phyloP scores from a whole-genome alignment of 2,888 invertebrate genomes.

The Cataglyphis livida region DNA sequence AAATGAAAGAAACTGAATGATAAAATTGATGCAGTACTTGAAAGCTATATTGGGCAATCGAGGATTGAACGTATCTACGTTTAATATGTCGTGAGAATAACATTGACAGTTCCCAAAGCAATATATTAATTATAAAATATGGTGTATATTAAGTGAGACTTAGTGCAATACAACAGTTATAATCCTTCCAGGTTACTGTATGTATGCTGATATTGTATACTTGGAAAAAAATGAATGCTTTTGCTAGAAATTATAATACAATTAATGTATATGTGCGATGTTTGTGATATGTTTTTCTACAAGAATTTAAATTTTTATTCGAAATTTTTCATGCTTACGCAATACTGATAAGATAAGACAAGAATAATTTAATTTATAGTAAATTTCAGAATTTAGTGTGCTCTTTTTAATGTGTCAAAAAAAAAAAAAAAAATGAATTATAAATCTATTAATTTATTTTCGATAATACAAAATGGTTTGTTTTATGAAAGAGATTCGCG shows the following conservation, averaged over 20 bases:
- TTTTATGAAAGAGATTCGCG: not conserved
- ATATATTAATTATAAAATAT: constrained; percentile 76
- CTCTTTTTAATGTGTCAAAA: not conserved
- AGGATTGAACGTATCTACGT: constrained; percentile 12
- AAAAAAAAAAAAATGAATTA: not conserved
- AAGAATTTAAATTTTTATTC: constrained; percentile 4
- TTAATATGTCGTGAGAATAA: constrained; percentile 32
- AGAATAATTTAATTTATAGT: not conserved
- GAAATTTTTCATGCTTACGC: not conserved
- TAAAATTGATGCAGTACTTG: constrained; percentile 11
- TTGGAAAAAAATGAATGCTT: constrained; percentile 19
- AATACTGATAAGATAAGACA: constrained; percentile 14
- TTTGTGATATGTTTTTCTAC: constrained; percentile 6
- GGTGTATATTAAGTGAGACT: constrained; percentile 61
- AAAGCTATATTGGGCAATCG: constrained; percentile 4
- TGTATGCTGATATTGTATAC: constrained; percentile 25
- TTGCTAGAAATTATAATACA: constrained; percentile 19
- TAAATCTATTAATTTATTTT: not conserved
- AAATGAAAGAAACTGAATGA: constrained; percentile 15
- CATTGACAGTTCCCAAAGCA: constrained; percentile 68
- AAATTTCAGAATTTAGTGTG: constrained; percentile 2
- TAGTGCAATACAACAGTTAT: not conserved
- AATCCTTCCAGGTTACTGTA: constrained; percentile 16
- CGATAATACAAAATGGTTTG: not conserved
- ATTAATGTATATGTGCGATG: not conserved